Evolutionary conservation across 2,113 vertebrate genomes (phyloP).

Genomic region (Thermophis baileyi): DNA sequence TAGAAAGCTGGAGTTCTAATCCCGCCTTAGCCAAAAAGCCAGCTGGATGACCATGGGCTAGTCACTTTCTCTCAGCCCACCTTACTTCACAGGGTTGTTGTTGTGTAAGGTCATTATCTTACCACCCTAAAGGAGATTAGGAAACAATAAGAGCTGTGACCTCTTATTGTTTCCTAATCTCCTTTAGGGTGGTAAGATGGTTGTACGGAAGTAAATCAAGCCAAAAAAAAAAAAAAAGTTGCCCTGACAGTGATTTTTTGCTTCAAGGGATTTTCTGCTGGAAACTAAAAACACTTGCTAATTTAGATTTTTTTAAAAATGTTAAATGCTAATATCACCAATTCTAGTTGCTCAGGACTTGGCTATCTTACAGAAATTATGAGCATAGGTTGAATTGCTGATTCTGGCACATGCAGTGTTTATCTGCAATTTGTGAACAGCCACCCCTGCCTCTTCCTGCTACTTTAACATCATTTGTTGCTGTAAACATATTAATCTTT

Average conservation of each 20-base stretch:
- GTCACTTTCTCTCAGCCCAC: no score
- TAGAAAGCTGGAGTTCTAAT: no score
- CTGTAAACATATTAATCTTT: background rate
- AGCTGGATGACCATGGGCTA: background rate
- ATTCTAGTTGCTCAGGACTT: background rate
- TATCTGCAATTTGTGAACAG: background rate
- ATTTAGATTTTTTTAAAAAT: background rate
- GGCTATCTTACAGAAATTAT: background rate
- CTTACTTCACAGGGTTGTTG: background rate
- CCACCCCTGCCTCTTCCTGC: background rate
- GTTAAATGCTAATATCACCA: background rate
- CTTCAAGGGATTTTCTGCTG: background rate
- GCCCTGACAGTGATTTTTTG: background rate
- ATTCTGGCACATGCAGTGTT: background rate
- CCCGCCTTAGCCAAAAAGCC: background rate
- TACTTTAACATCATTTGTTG: background rate
- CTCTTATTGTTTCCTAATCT: no score
- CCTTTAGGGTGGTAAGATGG: no score
- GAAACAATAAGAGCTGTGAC: background rate
- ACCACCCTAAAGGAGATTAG: background rate
- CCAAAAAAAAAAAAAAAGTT: background rate
- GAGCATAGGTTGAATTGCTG: background rate
- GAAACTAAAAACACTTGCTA: background rate
- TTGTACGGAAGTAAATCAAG: background rate
- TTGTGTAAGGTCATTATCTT: background rate